Conservation (phyloP, 23 tunicate species). For the Clavelina lepadiformis region DNA sequence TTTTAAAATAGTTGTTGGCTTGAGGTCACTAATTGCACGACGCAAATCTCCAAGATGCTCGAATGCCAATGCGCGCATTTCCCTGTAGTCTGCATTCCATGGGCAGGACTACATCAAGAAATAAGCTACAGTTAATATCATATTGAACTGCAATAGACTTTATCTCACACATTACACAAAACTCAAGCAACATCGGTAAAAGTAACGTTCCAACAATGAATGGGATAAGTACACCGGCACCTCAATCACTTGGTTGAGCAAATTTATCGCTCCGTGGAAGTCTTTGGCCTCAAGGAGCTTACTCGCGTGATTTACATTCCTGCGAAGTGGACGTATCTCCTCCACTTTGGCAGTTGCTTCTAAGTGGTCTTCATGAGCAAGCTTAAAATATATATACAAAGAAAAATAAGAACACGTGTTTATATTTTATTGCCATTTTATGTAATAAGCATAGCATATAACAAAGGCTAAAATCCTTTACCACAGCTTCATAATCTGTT, state of each 20-base stretch:
- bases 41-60: conserved; percentile 82
- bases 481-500: conserved; percentile 91
- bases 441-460: not conserved
- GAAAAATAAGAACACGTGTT: not conserved
- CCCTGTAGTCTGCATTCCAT: conserved; percentile 93
- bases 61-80: conserved; percentile 70
- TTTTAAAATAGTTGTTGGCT: conserved; percentile 82
- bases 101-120: conserved; percentile 67
- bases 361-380: conserved; percentile 64
- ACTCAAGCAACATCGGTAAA: no score
- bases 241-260: conserved; percentile 74
- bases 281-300: conserved; percentile 35
- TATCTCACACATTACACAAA: no score
- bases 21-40: conserved; percentile 85
- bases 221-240: no score
- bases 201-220: no score
- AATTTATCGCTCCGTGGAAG: conserved; percentile 35
- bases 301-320: conserved; percentile 56
- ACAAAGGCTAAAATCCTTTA: conserved; percentile 5
- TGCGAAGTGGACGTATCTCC: conserved; percentile 67
- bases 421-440: not conserved
- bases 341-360: conserved; percentile 82
- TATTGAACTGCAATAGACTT: no score
- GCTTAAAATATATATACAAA: conserved; percentile 19
- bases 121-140: no score